Evolutionary conservation across 2,888 invertebrate genomes (phyloP).

Genomic region (Pimpla rufipes): DNA sequence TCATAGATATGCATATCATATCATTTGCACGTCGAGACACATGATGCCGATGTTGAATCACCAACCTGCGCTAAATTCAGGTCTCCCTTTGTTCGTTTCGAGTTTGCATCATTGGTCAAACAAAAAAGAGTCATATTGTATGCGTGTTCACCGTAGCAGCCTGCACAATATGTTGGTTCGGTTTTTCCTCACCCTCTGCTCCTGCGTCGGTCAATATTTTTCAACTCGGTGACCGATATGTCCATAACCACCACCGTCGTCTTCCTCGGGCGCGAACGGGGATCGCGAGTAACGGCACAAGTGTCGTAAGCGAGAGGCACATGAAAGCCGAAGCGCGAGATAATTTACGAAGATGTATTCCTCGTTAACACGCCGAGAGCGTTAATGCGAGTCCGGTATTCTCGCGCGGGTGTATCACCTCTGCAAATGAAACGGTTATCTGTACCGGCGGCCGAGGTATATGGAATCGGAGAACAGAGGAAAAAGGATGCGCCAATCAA

Average conservation of each 20-base stretch:
- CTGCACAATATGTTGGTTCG: not conserved
- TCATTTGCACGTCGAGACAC: conserved; percentile 37
- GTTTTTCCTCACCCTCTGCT: conserved; percentile 4
- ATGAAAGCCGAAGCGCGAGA: conserved; percentile 18
- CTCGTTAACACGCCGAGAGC: conserved; percentile 51
- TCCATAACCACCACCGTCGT: not conserved
- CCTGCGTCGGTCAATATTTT: conserved; percentile 31
- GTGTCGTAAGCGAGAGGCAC: not conserved
- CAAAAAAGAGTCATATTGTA: conserved; percentile 50
- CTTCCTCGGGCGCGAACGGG: conserved; percentile 3
- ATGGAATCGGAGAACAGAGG: conserved; percentile 18
- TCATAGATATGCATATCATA: not conserved
- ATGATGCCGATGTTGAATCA: conserved; percentile 31
- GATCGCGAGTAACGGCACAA: conserved; percentile 31
- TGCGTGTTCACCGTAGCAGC: not conserved
- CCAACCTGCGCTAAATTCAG: conserved; percentile 46
- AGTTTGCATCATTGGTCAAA: conserved; percentile 71
- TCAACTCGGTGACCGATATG: conserved; percentile 25
- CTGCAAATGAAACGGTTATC: conserved; percentile 63
- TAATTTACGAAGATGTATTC: conserved; percentile 59
- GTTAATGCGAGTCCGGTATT: conserved; percentile 52
- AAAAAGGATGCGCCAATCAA: conserved; percentile 54
- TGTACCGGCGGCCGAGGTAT: conserved; percentile 10
- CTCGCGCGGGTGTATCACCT: conserved; percentile 49
- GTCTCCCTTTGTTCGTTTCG: conserved; percentile 67